Percentiles rank a stretch among this genome's conserved stretches.
phyloP scores from a whole-genome alignment of 2,888 invertebrate species.

The Phyllotreta cruciferae region DNA sequence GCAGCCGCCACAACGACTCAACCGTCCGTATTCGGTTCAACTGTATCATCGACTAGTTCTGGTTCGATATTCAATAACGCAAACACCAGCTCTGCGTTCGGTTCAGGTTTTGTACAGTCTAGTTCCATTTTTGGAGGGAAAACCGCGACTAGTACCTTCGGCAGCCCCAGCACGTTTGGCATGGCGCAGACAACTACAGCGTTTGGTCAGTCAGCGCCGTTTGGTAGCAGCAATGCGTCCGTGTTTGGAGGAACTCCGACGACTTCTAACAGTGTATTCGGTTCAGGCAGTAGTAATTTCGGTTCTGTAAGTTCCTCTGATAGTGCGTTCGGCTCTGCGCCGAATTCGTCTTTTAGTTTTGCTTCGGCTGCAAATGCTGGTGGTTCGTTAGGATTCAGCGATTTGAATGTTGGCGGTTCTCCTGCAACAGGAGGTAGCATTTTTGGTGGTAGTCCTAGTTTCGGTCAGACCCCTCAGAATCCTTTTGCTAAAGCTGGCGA shows the following conservation, averaged over 20 bases:
- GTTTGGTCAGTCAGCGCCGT: conserved; percentile 34
- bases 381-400: conserved; percentile 48
- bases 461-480: conserved; percentile 37
- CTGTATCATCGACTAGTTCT: conserved; percentile 31
- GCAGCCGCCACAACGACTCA: conserved; percentile 28
- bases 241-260: conserved; percentile 43
- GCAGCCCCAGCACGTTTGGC: conserved; percentile 38
- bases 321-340: conserved; percentile 43
- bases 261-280: conserved; percentile 44
- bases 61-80: conserved; percentile 36
- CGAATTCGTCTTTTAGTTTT: conserved; percentile 41
- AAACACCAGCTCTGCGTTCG: conserved; percentile 31
- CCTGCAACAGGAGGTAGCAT: conserved; percentile 42
- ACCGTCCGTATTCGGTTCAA: conserved; percentile 33
- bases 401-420: conserved; percentile 44
- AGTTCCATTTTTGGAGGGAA: conserved; percentile 36
- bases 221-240: conserved; percentile 27
- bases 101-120: conserved; percentile 17
- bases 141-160: conserved; percentile 26
- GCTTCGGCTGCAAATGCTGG: conserved; percentile 32
- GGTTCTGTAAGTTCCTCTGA: conserved; percentile 38
- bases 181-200: conserved; percentile 37
- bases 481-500: conserved; percentile 37
- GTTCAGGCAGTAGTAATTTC: conserved; percentile 39
- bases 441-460: conserved; percentile 42